Evolutionary conservation across 1,140 invertebrate species (phyloP).

Genomic region (Drosophila pallidifrons): DNA sequence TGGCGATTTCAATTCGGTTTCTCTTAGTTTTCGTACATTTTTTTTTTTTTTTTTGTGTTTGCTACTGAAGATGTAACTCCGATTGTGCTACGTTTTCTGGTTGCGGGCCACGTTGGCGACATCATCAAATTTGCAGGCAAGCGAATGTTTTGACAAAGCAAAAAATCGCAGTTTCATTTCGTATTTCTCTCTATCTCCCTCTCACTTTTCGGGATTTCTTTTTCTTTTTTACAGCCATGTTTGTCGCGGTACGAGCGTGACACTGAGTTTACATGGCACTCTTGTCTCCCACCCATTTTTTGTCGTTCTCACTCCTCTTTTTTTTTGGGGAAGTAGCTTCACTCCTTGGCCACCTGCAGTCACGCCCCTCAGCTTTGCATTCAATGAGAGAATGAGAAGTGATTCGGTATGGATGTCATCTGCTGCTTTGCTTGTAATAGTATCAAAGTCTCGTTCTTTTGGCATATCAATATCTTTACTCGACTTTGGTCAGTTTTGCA

Average conservation of each 20-base stretch:
- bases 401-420: conserved; percentile 24
- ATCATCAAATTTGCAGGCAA: conserved; percentile 38
- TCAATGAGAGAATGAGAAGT: background rate
- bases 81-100: conserved; percentile 10
- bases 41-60: conserved; percentile 12
- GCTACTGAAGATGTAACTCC: background rate
- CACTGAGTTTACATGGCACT: conserved; percentile 4
- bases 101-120: conserved; percentile 10
- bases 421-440: background rate
- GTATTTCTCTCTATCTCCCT: too few species aligned
- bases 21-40: background rate
- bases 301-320: too few species aligned
- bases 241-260: conserved; percentile 22
- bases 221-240: background rate
- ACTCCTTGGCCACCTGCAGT: background rate
- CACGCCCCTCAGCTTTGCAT: conserved; percentile 11
- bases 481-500: conserved; percentile 2
- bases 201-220: background rate
- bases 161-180: background rate
- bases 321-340: background rate
- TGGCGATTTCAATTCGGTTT: conserved; percentile 27
- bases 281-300: background rate
- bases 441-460: conserved; percentile 10
- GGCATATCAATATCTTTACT: background rate
- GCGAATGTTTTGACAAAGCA: conserved; percentile 30